These are phyloP conservation scores for Rhynchotus rufescens DNA, from an alignment of 2,797 vertebrate species.

Conservation along the genomic window DNA sequence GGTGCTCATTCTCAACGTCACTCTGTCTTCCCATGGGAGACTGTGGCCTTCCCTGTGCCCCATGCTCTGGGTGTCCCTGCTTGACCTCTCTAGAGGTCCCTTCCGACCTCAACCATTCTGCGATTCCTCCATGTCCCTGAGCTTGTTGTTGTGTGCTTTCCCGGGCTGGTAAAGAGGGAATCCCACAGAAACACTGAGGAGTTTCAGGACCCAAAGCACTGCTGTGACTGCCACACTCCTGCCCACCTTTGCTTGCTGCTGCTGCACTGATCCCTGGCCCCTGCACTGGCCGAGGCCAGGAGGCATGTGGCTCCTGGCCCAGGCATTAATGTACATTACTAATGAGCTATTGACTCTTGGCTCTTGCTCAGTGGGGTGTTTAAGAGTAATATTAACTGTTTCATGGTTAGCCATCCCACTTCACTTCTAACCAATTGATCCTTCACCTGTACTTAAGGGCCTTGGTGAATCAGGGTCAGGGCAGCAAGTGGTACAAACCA, in stretches of 20 bases:
- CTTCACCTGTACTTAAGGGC: neutral
- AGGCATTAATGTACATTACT: fast-evolving
- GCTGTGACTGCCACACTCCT: neutral
- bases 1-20: neutral
- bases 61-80: no score
- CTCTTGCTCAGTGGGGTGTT: neutral
- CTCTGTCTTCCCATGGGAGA: neutral
- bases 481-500: neutral
- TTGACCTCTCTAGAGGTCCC: no score
- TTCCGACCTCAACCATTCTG: no score
- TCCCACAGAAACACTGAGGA: neutral
- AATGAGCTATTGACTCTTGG: neutral
- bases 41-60: neutral
- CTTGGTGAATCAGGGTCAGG: neutral
- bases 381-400: neutral
- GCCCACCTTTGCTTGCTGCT: neutral
- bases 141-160: neutral
- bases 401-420: neutral
- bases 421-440: neutral
- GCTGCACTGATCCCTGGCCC: neutral
- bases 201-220: neutral
- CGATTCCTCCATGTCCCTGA: neutral
- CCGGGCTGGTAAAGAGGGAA: fast-evolving
- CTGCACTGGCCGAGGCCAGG: neutral
- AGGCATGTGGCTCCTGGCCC: neutral